Percentiles rank a stretch among this genome's conserved stretches.
Evolutionary conservation across 1,140 invertebrate genomes (phyloP).

Genomic region (Hestina assimilis): DNA sequence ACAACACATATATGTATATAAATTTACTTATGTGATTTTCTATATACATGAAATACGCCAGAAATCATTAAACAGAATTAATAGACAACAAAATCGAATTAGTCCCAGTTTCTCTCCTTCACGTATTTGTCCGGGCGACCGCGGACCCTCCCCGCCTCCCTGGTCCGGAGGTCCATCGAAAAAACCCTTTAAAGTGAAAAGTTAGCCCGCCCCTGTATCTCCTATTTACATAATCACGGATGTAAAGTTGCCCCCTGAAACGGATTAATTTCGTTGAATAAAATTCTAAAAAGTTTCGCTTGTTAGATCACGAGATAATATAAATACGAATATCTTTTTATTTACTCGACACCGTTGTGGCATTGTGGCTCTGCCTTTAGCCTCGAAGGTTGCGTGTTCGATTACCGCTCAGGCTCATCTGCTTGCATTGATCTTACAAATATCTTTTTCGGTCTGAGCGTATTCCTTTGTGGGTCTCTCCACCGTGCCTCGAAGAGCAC

Average conservation of each 20-base stretch:
- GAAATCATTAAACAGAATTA: conserved; percentile 16
- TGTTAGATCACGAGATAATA: background rate
- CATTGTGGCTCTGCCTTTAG: too few relatives aligned
- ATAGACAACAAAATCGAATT: conserved; percentile 49
- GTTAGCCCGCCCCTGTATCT: conserved; percentile 36
- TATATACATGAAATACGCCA: background rate
- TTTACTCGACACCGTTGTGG: background rate
- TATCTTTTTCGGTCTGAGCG: too few relatives aligned
- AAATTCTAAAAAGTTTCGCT: background rate
- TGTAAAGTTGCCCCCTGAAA: background rate
- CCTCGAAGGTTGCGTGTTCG: too few relatives aligned
- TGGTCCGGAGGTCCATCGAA: conserved; percentile 35
- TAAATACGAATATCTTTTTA: background rate
- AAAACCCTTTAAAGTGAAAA: conserved; percentile 62
- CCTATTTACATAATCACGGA: conserved; percentile 29
- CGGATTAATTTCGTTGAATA: background rate
- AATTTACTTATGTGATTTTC: background rate
- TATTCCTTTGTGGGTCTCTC: too few relatives aligned
- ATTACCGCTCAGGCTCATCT: too few relatives aligned
- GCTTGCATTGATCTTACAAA: too few relatives aligned
- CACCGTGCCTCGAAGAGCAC: too few relatives aligned
- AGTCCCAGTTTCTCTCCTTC: conserved; percentile 46
- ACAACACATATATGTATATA: background rate
- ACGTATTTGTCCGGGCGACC: conserved; percentile 53
- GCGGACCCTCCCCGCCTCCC: conserved; percentile 22